Conservation (phyloP, 1,140 invertebrate species). For the Aphaenogaster rudis region DNA sequence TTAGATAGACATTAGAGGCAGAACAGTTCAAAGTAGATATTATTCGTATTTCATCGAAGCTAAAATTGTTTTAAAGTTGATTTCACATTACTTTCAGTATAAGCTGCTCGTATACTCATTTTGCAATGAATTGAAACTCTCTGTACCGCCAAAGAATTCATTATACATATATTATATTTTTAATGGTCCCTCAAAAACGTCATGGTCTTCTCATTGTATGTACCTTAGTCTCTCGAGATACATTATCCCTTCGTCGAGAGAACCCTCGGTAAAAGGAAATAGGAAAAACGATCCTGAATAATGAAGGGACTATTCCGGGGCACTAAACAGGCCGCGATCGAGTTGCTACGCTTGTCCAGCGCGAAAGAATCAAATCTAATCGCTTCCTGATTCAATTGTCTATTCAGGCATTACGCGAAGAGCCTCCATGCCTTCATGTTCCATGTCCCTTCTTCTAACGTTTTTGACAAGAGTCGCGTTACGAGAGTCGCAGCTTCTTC, state of each 20-base stretch:
- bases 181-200: constrained; percentile 7
- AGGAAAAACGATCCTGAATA: constrained; percentile 40
- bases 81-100: not conserved
- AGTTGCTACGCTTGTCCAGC: constrained; percentile 55
- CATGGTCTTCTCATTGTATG: not conserved
- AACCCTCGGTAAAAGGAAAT: constrained; percentile 35
- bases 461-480: constrained; percentile 49
- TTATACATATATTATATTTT: not conserved
- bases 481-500: constrained; percentile 35
- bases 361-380: constrained; percentile 64
- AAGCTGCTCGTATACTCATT: constrained; percentile 9
- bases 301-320: constrained; percentile 32
- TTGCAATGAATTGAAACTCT: not conserved
- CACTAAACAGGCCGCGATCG: constrained; percentile 51
- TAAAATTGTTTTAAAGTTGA: not conserved
- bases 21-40: not conserved
- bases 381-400: constrained; percentile 70
- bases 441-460: constrained; percentile 33
- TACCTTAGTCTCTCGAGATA: not conserved
- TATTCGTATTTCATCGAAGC: not conserved
- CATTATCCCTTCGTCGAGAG: constrained; percentile 11
- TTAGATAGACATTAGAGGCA: not conserved
- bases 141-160: too few species aligned
- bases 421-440: not conserved
- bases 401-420: constrained; percentile 57